Conservation (phyloP, 2,113 vertebrate species). For the Hepsetus odoe region DNA sequence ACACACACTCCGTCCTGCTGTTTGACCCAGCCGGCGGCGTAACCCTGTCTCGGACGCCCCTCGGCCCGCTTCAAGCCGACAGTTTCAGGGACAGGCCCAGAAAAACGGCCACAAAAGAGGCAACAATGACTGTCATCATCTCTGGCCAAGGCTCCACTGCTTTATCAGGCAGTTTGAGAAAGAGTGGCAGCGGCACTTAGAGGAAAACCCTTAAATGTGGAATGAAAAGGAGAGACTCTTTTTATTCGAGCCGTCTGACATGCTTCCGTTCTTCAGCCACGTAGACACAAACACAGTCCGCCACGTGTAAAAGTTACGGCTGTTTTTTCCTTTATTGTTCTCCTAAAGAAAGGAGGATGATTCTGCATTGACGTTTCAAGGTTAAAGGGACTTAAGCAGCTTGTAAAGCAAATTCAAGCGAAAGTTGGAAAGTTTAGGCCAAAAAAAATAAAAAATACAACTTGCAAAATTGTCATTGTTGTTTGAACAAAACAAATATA, state of each 20-base stretch:
- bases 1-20: slow-evolving; percentile 32
- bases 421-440: too few species aligned
- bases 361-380: slow-evolving; percentile 36
- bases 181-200: slow-evolving; percentile 22
- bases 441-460: too few species aligned
- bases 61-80: not conserved
- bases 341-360: slow-evolving; percentile 36
- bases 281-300: slow-evolving; percentile 3
- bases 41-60: slow-evolving; percentile 15
- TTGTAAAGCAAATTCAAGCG: not conserved
- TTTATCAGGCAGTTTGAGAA: slow-evolving; percentile 38
- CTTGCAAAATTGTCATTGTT: too few species aligned
- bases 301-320: slow-evolving; percentile 24
- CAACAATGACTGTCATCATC: slow-evolving; percentile 54
- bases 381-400: slow-evolving; percentile 26
- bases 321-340: slow-evolving; percentile 37
- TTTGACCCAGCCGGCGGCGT: slow-evolving; percentile 36
- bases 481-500: too few species aligned
- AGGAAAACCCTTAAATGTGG: slow-evolving; percentile 30
- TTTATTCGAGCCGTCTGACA: slow-evolving; percentile 55
- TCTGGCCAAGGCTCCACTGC: slow-evolving; percentile 29
- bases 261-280: not conserved
- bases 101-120: slow-evolving; percentile 43
- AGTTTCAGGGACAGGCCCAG: slow-evolving; percentile 27
- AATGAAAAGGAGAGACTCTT: slow-evolving; percentile 43